These are phyloP conservation scores for Epistrophe grossulariae DNA, from an alignment of 2,888 invertebrate genomes.

Conservation along the genomic window DNA sequence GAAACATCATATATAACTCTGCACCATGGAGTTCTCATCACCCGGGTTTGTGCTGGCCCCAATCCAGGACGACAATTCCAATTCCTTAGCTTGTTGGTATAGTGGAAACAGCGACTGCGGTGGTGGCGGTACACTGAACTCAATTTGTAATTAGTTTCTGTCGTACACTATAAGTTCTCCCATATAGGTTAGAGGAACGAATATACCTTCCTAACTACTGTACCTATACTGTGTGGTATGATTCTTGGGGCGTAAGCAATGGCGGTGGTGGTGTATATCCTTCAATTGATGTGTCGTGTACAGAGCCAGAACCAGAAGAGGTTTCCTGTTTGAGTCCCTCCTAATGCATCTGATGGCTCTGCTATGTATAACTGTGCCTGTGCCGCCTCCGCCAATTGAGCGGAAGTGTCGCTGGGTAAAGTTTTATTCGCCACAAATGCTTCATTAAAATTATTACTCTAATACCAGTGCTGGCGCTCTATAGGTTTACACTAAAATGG, in stretches of 20 bases:
- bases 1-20: constrained; percentile 55
- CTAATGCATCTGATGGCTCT: constrained; percentile 32
- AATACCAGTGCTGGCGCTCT: neutral
- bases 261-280: constrained; percentile 48
- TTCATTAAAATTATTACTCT: constrained; percentile 76
- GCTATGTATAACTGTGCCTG: constrained; percentile 13
- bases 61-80: constrained; percentile 58
- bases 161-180: constrained; percentile 42
- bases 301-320: constrained; percentile 40
- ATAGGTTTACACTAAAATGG: constrained; percentile 58
- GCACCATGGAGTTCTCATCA: constrained; percentile 16
- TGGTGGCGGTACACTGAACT: constrained; percentile 56
- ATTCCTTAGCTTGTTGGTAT: constrained; percentile 36
- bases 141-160: constrained; percentile 75
- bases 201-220: constrained; percentile 8
- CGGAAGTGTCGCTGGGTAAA: constrained; percentile 75
- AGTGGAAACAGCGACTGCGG: neutral
- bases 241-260: constrained; percentile 43
- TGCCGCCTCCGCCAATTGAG: constrained; percentile 62
- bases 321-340: constrained; percentile 54
- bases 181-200: constrained; percentile 36
- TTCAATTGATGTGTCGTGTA: constrained; percentile 74
- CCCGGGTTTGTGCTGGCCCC: neutral
- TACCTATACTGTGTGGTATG: neutral
- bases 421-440: constrained; percentile 74